Evolutionary conservation across 2,888 invertebrate species (phyloP).

Genomic region (Agrotis clavis): DNA sequence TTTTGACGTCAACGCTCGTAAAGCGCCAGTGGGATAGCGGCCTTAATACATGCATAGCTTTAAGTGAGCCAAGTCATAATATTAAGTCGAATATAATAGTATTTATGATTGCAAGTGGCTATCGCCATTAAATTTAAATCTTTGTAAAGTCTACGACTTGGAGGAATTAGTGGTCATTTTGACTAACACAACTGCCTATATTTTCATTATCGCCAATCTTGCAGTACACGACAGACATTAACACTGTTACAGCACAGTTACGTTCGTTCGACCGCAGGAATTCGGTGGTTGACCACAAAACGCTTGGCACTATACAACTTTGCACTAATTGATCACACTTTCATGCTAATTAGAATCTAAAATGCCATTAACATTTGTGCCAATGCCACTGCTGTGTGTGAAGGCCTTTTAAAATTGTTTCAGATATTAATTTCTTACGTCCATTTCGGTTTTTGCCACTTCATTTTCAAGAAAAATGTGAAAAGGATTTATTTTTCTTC

Average conservation of each 20-base stretch:
- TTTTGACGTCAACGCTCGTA: too few relatives aligned
- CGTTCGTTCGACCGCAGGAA: conserved; percentile 21
- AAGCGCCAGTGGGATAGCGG: too few relatives aligned
- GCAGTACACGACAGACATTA: neutral
- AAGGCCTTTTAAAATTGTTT: neutral
- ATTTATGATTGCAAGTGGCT: too few relatives aligned
- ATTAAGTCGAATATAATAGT: too few relatives aligned
- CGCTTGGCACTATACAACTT: neutral
- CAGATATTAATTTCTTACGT: neutral
- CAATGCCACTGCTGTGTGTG: too few relatives aligned
- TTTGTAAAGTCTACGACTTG: too few relatives aligned
- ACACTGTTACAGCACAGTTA: neutral
- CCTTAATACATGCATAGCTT: too few relatives aligned
- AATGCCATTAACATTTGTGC: neutral
- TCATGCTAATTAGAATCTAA: neutral
- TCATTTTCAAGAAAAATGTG: neutral
- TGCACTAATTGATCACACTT: neutral
- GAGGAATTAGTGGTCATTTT: too few relatives aligned
- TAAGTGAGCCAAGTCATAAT: too few relatives aligned
- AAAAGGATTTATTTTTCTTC: too few relatives aligned
- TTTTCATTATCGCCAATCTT: conserved; percentile 6
- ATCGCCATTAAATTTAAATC: too few relatives aligned
- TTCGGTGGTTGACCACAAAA: conserved; percentile 25
- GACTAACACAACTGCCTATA: neutral
- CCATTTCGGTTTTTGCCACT: neutral